Base-by-base conservation (phyloP, 2,888 invertebrate species). In the Subacronicta megacephala region DNA sequence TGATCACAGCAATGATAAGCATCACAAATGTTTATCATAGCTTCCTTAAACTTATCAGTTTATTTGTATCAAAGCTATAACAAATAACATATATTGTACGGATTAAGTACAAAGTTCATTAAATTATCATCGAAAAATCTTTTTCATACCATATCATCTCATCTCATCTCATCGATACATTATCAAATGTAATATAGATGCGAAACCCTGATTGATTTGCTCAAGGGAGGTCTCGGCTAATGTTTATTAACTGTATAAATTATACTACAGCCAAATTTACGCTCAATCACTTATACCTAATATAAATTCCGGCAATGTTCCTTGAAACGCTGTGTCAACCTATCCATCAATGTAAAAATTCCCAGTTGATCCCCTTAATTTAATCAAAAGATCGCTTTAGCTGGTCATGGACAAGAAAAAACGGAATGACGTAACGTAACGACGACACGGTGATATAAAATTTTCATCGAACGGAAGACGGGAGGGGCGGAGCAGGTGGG, bases 261-360 rank as follows among this genome's bases (percentile, higher is more conserved):
- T 90, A 89, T 85, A 82, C 80, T 77, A 78, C 59, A 81, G 75
- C 83, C 81, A 83, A 88, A 85, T 86, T 85, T 84, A 78, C 89
- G 88, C 88, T 87, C 89, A 90, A 92, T 92, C 92, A 92, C 90
- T 90, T 90, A 90, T 88, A 87, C 79, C 87, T 87, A 92, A 92
- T 92, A 93, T 90, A 93, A 92, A 92, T 90, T 90, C 88, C 87
- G 82, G 68, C 84, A 78, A 84, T 88, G 88, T 89, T 85, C 86
- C 84, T 86, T 88, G 89, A 92, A 92, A 90, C 88, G 90, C 91
- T 91, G 89, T 90, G 92, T 92, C 90, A 92, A 92, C 90, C 92
- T 89, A 92, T 92, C 92, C 91, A 92, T 93, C 93, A 94, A 88
- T 90, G 90, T 92, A 91, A 90, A 93, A 92, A 92, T 93, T 90